Percentiles rank a stretch among this genome's conserved stretches.
These are phyloP conservation scores for Brachymystax lenok DNA, from an alignment of 2,797 vertebrate species.

Conservation along the genomic window DNA sequence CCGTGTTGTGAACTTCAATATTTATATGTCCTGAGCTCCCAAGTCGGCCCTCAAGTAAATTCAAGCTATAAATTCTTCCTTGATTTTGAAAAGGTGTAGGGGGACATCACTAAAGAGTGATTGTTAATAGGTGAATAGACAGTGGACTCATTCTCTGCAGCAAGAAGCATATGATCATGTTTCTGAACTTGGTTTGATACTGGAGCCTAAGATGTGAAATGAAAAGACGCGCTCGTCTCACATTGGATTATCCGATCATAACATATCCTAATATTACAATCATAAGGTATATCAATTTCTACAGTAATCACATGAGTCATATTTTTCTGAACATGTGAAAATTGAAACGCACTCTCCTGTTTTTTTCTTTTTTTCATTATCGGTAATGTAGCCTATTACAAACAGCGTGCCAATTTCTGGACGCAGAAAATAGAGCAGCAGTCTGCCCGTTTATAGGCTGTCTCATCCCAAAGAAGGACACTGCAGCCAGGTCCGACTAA, in stretches of 20 bases:
- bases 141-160: conserved; percentile 15
- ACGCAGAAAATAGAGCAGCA: conserved; percentile 44
- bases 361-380: neutral
- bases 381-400: neutral
- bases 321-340: neutral
- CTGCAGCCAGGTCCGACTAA: conserved; percentile 36
- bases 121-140: conserved; percentile 18
- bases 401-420: conserved; percentile 43
- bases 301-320: neutral
- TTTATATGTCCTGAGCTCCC: neutral
- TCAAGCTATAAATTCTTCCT: neutral
- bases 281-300: neutral
- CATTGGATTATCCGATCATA: neutral
- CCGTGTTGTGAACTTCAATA: neutral
- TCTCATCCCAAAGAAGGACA: conserved; percentile 22
- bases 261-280: neutral
- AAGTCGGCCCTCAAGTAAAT: neutral
- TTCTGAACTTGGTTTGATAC: conserved; percentile 4
- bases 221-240: neutral
- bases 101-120: neutral
- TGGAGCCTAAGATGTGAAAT: neutral
- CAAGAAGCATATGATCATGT: neutral
- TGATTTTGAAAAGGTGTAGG: conserved; percentile 23
- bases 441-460: neutral
- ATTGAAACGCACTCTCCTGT: neutral